Evolutionary conservation across 2,888 invertebrate species (phyloP).

Genomic region (Brachylomia viminalis): DNA sequence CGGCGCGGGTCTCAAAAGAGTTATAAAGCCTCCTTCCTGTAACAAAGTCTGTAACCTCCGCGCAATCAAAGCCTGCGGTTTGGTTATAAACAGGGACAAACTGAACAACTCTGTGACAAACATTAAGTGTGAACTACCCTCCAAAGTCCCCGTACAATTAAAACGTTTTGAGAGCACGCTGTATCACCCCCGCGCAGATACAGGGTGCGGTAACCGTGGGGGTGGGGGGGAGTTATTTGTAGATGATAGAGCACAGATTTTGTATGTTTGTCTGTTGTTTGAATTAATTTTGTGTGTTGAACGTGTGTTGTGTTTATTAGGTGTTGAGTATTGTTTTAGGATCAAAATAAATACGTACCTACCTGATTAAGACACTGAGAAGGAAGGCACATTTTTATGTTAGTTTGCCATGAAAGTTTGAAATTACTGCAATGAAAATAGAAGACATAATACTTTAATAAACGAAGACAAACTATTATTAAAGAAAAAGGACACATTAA

Average conservation of each 20-base stretch:
- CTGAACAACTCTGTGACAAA: slow-evolving; percentile 62
- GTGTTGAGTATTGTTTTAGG: not conserved
- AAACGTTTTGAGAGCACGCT: slow-evolving; percentile 60
- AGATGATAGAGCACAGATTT: slow-evolving; percentile 83
- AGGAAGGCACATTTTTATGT: not conserved
- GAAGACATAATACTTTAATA: not conserved
- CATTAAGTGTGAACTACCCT: slow-evolving; percentile 65
- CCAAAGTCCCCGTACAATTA: slow-evolving; percentile 66
- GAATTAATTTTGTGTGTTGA: slow-evolving; percentile 54
- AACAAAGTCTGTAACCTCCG: slow-evolving; percentile 25
- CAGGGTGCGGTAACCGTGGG: slow-evolving; percentile 46
- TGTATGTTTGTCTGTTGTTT: slow-evolving; percentile 64
- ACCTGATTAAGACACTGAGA: not conserved
- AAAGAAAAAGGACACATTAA: not conserved
- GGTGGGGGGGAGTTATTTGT: slow-evolving; percentile 71
- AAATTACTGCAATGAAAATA: not conserved
- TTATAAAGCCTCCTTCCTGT: slow-evolving; percentile 56
- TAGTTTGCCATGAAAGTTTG: not conserved
- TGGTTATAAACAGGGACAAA: slow-evolving; percentile 64
- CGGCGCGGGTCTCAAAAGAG: slow-evolving; percentile 46
- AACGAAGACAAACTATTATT: not conserved
- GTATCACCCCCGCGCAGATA: slow-evolving; percentile 50
- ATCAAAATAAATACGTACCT: not conserved
- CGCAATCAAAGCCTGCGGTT: slow-evolving; percentile 66
- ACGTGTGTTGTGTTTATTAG: slow-evolving; percentile 13